Percentiles rank a stretch among this genome's conserved stretches.
Evolutionary conservation across 92 coral and sea anemone genomes (phyloP).

Genomic region (Umimayanthus chanpuru): DNA sequence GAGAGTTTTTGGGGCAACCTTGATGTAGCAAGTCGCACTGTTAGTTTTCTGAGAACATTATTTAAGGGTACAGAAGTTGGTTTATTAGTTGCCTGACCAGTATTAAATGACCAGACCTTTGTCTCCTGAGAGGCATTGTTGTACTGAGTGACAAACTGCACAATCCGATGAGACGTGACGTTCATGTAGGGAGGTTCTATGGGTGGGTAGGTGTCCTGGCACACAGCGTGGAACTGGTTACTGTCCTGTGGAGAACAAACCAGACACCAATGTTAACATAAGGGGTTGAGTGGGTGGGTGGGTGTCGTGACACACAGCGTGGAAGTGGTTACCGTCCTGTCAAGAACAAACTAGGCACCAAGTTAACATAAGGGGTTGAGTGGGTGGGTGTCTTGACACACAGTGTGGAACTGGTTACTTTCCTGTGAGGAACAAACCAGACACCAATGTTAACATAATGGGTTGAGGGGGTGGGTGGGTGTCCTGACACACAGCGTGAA

Average conservation of each 20-base stretch:
- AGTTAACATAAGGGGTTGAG: slow-evolving; percentile 43
- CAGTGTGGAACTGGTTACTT: slow-evolving; percentile 95
- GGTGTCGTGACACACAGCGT: slow-evolving; percentile 90
- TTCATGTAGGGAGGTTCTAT: slow-evolving; percentile 95
- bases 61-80: background rate
- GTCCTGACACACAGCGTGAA: slow-evolving; percentile 91
- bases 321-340: slow-evolving; percentile 33
- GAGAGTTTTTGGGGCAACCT: too few relatives aligned
- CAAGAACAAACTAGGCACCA: background rate
- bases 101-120: slow-evolving; percentile 58
- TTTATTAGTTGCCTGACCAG: background rate
- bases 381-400: slow-evolving; percentile 95
- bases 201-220: slow-evolving; percentile 97
- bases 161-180: slow-evolving; percentile 73
- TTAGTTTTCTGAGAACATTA: too few relatives aligned
- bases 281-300: slow-evolving; percentile 63
- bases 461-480: slow-evolving; percentile 73
- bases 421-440: slow-evolving; percentile 59
- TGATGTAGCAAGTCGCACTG: too few relatives aligned
- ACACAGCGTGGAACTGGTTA: slow-evolving; percentile 94
- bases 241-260: slow-evolving; percentile 73
- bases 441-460: background rate
- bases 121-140: slow-evolving; percentile 58
- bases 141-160: slow-evolving; percentile 82
- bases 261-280: background rate